Percentiles rank a stretch among this genome's conserved stretches.
These are phyloP conservation scores for Centropristis striata DNA, from an alignment of 2,113 vertebrate genomes.

Conservation along the genomic window DNA sequence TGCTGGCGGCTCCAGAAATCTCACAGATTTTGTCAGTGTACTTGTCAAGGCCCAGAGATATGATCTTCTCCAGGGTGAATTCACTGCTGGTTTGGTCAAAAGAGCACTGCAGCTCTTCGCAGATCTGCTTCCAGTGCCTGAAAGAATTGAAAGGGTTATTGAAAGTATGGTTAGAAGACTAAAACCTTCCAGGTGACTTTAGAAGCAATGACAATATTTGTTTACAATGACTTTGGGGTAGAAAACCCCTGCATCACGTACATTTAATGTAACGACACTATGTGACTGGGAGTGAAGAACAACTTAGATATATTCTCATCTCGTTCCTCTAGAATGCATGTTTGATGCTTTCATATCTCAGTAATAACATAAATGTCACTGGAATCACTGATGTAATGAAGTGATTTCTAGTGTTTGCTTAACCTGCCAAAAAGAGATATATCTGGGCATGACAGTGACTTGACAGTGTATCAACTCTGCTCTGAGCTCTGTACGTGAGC, in stretches of 20 bases:
- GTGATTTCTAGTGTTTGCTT: background rate
- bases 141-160: slow-evolving; percentile 26
- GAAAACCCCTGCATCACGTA: no score
- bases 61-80: slow-evolving; percentile 90
- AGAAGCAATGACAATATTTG: no score
- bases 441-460: slow-evolving; percentile 1
- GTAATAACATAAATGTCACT: background rate
- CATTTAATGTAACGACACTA: no score
- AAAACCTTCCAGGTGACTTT: background rate
- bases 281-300: no score
- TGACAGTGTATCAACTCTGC: slow-evolving; percentile 5
- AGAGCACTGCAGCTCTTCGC: slow-evolving; percentile 82
- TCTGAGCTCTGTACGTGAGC: slow-evolving; percentile 57
- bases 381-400: background rate
- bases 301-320: no score
- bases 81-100: slow-evolving; percentile 87
- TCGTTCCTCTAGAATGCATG: no score
- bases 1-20: slow-evolving; percentile 89
- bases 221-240: no score
- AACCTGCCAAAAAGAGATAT: background rate
- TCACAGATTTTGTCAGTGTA: slow-evolving; percentile 86
- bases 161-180: background rate
- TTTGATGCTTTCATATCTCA: no score
- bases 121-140: slow-evolving; percentile 92
- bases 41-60: slow-evolving; percentile 87